Evolutionary conservation across 2,113 vertebrate species (phyloP).

Genomic region (Garra rufa): DNA sequence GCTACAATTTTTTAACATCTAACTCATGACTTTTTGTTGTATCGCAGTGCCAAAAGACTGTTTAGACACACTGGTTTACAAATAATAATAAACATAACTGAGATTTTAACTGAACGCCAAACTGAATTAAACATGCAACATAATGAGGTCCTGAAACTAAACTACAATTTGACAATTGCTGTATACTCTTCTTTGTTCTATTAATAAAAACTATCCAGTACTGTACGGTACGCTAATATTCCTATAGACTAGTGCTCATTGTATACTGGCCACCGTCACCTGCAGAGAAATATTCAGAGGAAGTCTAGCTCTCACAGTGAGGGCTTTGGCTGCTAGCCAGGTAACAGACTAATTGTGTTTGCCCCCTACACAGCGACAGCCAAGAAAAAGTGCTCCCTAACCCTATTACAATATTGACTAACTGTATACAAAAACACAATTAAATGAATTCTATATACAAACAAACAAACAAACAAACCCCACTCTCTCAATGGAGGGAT

Average conservation of each 20-base stretch:
- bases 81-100: neutral
- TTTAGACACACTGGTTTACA: neutral
- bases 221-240: neutral
- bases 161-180: neutral
- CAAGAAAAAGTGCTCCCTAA: conserved; percentile 63
- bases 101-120: neutral
- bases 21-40: neutral
- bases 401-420: conserved; percentile 60
- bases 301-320: conserved; percentile 9
- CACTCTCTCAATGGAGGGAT: conserved; percentile 10
- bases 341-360: conserved; percentile 71
- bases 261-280: conserved; percentile 6
- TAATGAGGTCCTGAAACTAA: conserved; percentile 1
- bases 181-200: neutral
- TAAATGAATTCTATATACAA: conserved; percentile 53
- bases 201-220: neutral
- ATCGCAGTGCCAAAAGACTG: neutral
- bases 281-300: conserved; percentile 32
- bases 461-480: conserved; percentile 34
- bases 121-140: neutral
- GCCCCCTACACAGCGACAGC: conserved; percentile 61
- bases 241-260: neutral
- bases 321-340: conserved; percentile 66
- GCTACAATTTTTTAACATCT: neutral
- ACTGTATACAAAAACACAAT: conserved; percentile 56